Percentiles rank a stretch among this genome's conserved stretches.
Evolutionary conservation across 2,888 invertebrate genomes (phyloP).

Genomic region (Theretra japonica): DNA sequence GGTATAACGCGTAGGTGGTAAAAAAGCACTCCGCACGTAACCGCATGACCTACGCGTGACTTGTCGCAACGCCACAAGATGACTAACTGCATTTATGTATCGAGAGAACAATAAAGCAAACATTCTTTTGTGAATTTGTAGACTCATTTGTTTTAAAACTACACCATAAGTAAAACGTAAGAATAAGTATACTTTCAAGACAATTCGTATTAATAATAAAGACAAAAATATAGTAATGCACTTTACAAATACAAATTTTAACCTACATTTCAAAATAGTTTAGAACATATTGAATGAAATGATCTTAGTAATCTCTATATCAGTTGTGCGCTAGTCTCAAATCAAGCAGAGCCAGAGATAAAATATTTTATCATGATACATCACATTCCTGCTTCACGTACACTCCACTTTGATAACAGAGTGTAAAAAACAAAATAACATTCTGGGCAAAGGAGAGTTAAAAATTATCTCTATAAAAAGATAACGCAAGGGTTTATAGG

Average conservation of each 20-base stretch:
- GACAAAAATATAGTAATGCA: too few species aligned
- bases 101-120: background rate
- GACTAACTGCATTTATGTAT: slow-evolving; percentile 41
- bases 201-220: too few species aligned
- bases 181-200: too few species aligned
- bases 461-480: slow-evolving; percentile 25
- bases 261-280: background rate
- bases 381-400: slow-evolving; percentile 48
- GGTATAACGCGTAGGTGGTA: background rate
- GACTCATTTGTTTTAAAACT: too few species aligned
- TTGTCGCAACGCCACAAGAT: slow-evolving; percentile 64
- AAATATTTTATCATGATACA: slow-evolving; percentile 53
- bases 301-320: slow-evolving; percentile 26
- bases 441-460: slow-evolving; percentile 40
- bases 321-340: slow-evolving; percentile 32
- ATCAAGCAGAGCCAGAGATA: slow-evolving; percentile 49
- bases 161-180: too few species aligned
- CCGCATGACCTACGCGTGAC: slow-evolving; percentile 73
- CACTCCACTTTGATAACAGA: slow-evolving; percentile 45
- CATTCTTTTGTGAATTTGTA: background rate
- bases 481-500: background rate
- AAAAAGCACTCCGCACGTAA: slow-evolving; percentile 51
- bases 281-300: background rate
- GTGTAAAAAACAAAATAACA: slow-evolving; percentile 43
- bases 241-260: background rate